A percentile compares a stretch with the other conserved stretches of the same genome.
Evolutionary conservation across 2,888 invertebrate species (phyloP).

Genomic region (Polietes domitor): DNA sequence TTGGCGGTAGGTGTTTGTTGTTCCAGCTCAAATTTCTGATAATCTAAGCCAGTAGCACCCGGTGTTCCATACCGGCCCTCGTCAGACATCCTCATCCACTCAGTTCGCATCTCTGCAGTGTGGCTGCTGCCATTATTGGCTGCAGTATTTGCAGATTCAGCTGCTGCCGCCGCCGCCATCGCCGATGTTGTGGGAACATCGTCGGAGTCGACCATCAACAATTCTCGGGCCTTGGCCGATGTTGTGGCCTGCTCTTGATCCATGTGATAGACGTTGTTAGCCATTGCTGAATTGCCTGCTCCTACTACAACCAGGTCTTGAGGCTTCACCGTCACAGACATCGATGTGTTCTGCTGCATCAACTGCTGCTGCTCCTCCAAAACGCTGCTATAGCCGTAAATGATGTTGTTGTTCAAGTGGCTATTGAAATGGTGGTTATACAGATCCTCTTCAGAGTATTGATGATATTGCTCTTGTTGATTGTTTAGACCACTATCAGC

Average conservation of each 20-base stretch:
- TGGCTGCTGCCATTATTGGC: slow-evolving; percentile 71
- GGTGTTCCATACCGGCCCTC: slow-evolving; percentile 85
- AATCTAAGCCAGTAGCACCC: slow-evolving; percentile 83
- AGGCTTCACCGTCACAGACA: slow-evolving; percentile 76
- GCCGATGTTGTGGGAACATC: slow-evolving; percentile 66
- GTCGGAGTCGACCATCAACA: slow-evolving; percentile 40
- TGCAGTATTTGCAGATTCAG: slow-evolving; percentile 69
- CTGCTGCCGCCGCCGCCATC: slow-evolving; percentile 69
- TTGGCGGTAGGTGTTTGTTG: slow-evolving; percentile 70
- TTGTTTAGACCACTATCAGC: slow-evolving; percentile 80
- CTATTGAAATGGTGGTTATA: slow-evolving; percentile 70
- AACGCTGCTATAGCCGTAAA: slow-evolving; percentile 73
- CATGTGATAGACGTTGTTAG: slow-evolving; percentile 43
- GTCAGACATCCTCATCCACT: slow-evolving; percentile 80
- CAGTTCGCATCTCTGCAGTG: slow-evolving; percentile 79
- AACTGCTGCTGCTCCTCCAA: slow-evolving; percentile 78
- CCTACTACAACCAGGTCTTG: slow-evolving; percentile 61
- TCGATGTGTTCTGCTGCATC: slow-evolving; percentile 79
- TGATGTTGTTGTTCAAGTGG: slow-evolving; percentile 69
- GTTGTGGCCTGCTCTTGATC: slow-evolving; percentile 59
- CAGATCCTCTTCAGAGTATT: slow-evolving; percentile 72
- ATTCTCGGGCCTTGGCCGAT: slow-evolving; percentile 51
- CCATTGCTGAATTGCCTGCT: slow-evolving; percentile 64
- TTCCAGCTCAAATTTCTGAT: slow-evolving; percentile 78
- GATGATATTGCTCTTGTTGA: slow-evolving; percentile 79